A percentile compares a stretch with the other conserved stretches of the same genome.
These are phyloP conservation scores for Ostrea edulis DNA, from an alignment of 1,140 invertebrate species.

Conservation along the genomic window DNA sequence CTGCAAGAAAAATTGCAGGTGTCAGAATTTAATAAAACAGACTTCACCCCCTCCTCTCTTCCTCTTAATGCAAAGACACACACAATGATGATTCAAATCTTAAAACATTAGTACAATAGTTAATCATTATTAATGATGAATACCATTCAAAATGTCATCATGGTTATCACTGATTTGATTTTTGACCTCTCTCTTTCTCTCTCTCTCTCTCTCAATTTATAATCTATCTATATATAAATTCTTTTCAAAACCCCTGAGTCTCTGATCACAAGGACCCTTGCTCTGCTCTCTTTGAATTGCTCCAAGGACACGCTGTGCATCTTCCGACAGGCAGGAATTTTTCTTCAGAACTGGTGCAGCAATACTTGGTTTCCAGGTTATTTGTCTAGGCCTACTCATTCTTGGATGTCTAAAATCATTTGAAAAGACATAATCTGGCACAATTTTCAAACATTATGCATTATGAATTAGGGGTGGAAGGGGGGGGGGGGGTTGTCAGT, in stretches of 20 bases:
- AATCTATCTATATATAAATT: no score
- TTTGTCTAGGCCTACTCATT: not conserved
- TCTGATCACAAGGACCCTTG: not conserved
- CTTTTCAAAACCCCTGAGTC: no score
- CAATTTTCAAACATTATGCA: no score
- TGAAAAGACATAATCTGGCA: not conserved
- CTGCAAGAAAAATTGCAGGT: not conserved
- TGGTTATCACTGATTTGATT: no score
- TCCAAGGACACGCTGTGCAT: not conserved
- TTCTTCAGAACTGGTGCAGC: slow-evolving; percentile 7
- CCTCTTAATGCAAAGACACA: not conserved
- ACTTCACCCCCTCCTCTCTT: not conserved
- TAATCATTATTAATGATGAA: not conserved
- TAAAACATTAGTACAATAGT: not conserved
- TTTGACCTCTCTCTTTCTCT: no score
- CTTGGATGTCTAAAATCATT: not conserved
- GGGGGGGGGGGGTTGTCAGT: no score
- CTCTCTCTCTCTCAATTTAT: no score
- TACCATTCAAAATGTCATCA: no score
- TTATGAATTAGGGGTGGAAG: no score
- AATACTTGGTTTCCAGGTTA: not conserved
- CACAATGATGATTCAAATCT: not conserved
- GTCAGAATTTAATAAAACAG: not conserved
- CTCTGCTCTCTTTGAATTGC: not conserved
- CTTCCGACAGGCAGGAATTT: not conserved